These are phyloP conservation scores for Diglossa brunneiventris DNA, from an alignment of 2,113 vertebrate genomes.

Conservation along the genomic window DNA sequence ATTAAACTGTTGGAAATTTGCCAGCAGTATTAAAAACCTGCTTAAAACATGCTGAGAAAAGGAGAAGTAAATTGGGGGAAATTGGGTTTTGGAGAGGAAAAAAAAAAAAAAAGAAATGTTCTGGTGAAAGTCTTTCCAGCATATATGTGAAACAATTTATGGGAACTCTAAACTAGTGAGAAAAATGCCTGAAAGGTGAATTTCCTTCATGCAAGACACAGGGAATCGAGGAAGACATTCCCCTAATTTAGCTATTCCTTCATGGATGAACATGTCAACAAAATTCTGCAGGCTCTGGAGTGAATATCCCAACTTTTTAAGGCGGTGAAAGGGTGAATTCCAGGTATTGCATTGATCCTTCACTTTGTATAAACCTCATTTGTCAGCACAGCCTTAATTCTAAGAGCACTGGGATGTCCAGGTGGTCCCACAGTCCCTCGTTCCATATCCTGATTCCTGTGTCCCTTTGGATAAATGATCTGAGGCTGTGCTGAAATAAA, in stretches of 20 bases:
- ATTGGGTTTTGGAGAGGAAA: neutral
- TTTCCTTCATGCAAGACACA: neutral
- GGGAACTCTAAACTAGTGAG: neutral
- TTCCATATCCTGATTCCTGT: neutral
- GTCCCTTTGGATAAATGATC: neutral
- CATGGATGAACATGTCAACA: neutral
- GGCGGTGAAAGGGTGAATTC: neutral
- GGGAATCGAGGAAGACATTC: neutral
- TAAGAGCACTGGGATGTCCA: neutral
- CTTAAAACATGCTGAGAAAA: conserved; percentile 14
- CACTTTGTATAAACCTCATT: neutral
- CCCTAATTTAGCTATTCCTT: neutral
- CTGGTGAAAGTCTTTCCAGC: neutral
- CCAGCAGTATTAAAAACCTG: conserved; percentile 1
- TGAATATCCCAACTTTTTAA: neutral
- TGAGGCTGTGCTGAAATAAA: neutral
- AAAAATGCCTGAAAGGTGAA: conserved; percentile 18
- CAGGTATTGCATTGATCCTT: fast-evolving
- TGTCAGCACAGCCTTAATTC: neutral
- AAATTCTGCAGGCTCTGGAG: neutral
- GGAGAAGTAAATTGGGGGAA: neutral
- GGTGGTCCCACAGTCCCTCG: neutral
- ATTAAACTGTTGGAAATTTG: conserved; percentile 40
- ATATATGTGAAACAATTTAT: neutral
- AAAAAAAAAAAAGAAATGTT: neutral